Evolutionary conservation across 2,113 vertebrate species (phyloP).

Genomic region (Dicentrarchus labrax): DNA sequence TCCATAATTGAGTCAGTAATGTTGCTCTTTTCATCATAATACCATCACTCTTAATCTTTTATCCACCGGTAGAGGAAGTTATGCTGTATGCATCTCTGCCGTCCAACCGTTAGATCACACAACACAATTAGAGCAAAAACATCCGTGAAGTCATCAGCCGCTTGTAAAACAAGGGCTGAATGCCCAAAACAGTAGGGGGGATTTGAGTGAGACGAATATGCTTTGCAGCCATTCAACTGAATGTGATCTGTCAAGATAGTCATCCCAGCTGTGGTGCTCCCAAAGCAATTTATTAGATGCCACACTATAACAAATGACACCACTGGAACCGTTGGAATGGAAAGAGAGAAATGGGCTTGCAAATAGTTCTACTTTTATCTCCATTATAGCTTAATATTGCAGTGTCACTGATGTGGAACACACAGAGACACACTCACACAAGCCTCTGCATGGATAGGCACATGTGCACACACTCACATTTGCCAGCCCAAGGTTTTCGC

Average conservation of each 20-base stretch:
- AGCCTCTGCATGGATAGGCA: conserved; percentile 21
- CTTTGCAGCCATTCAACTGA: conserved; percentile 56
- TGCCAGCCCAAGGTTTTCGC: conserved; percentile 59
- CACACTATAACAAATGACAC: conserved; percentile 73
- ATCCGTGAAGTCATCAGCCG: conserved; percentile 51
- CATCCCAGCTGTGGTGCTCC: conserved; percentile 70
- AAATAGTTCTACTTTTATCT: conserved; percentile 78
- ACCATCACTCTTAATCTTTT: conserved; percentile 66
- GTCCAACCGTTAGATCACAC: conserved; percentile 52
- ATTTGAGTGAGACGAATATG: conserved; percentile 63
- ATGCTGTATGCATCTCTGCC: conserved; percentile 21
- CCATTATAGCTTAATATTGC: conserved; percentile 79
- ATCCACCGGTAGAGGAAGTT: conserved; percentile 51
- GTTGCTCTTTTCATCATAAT: conserved; percentile 70
- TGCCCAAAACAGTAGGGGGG: conserved; percentile 1
- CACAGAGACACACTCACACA: conserved; percentile 49
- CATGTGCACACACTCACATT: conserved; percentile 32
- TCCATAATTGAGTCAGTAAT: conserved; percentile 68
- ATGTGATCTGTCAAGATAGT: conserved; percentile 73
- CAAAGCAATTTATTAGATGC: conserved; percentile 76
- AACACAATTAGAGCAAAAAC: conserved; percentile 61
- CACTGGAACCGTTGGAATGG: conserved; percentile 65
- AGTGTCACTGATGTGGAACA: conserved; percentile 74
- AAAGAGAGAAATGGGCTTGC: conserved; percentile 75
- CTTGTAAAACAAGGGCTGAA: conserved; percentile 64